Evolutionary conservation across 92 coral and sea anemone genomes (phyloP), one percentile per base, ranked within the genome.

Genomic region (Bergia puertoricense): DNA sequence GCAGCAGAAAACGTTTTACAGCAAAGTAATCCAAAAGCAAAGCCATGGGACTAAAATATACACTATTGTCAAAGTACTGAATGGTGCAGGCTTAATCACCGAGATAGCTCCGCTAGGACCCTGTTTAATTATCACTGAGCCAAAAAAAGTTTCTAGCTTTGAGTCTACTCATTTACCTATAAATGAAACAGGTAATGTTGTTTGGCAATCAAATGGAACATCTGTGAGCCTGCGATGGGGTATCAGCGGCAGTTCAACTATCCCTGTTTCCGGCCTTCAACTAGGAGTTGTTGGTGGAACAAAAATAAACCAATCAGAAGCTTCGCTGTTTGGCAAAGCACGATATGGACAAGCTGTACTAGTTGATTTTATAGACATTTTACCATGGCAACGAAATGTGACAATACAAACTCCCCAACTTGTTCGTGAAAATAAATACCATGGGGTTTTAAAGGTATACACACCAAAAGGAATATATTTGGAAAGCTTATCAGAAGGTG

Each of bases 21-120:
- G 85, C 36, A 94, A 91, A 39, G 81, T 91, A 42, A 85, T 82
- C 57, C 76, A 62, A 57, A 86, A 69, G 41, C 88, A 90, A 66
- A 39, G 77, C 23, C 86, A 96, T 46, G 96, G 97, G 3, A 91
- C 96, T 2, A 5, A 62, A 86, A 90, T 95, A 41, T 94, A 90
- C 74, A 91, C 97, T 6, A 89, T 90, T 18, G 92, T 97, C 20
- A 89, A 88, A 86, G 99, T 90, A 13, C 81, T 91, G 65, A 97
- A 97, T 68, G 85, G 90, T 43, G 99, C 90, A 9, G 97, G 96
- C 7, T 88, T 91, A 22, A 82, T 82, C 51, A 90, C 97, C 0
- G 78, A 81, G 50, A 50, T 93, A 76, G 79, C 72, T 22, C 92
- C 98, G 3, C 76, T 82, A 43, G 91, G 90, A 11, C 94, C 95